Base-by-base conservation (phyloP, 2,797 vertebrate species). In the Sebastes oblongus region DNA sequence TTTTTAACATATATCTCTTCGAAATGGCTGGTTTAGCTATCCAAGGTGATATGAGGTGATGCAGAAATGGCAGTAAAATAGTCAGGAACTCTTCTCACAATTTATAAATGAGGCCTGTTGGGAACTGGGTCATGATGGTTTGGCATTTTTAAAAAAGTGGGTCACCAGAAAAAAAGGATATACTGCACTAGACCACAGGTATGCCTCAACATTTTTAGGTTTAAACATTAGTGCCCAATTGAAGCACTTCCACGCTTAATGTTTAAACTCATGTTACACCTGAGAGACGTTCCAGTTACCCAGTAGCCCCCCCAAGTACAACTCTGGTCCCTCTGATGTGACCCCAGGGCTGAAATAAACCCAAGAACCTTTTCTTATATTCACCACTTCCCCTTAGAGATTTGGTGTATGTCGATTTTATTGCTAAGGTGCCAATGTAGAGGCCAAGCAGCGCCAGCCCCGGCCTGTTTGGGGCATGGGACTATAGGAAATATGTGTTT, bases 321-420 rank as follows among this genome's bases (percentile, higher is more conserved):
- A 34, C 71, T 66, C 13, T 6, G 59, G 36, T 3, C 32, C 29
- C 18, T 68, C 24, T 75, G 16, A 56, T 70, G 69, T 69, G 76
- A 81, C 80, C 59, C 29, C 20, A 18, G 61, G 16, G 56, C 54
- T 58, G 67, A 74, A 29, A 60, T 72, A 36, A 79, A 78, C 32
- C 2, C 58, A 5, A 66, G 18, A 29, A 16, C 39, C 24, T 8
- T 46, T 42, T 42, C 22, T 50, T 13, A 39, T 67, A 66, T n/a
- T 54, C 36, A 67, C 30, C 62, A 52, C 9, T 46, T 58, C 18
- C 50, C 72, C 46, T 16, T 2, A 58, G 58, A 80, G 22, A 29
- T 64, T 32, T 72, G 39, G 6, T 81, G 58, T 24, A 60, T 79
- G 66, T 60, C 60, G 54, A 46, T 72, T 64, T 52, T 71, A 75